These are phyloP conservation scores for Diacarnus erythraeanus DNA, from an alignment of 37 sponge, comb jelly and placozoan species.

Conservation along the genomic window DNA sequence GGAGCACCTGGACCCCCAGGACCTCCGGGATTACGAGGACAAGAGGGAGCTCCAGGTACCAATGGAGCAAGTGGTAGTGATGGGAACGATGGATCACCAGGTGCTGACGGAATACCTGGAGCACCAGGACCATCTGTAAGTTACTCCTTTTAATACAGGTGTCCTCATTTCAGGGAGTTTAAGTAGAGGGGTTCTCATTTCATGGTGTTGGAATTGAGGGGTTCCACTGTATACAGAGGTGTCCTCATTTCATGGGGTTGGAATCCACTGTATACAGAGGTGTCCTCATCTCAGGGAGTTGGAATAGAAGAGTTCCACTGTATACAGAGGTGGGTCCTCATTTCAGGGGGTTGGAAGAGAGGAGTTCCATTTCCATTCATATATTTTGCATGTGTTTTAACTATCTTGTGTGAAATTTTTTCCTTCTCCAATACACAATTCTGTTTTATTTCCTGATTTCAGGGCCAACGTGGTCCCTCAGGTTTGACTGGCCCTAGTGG, in stretches of 20 bases:
- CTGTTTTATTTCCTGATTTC: background rate
- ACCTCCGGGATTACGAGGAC: conserved; percentile 22
- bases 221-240: background rate
- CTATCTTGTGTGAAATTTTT: background rate
- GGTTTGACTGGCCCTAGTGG: conserved; percentile 1
- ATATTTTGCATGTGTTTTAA: too few relatives aligned
- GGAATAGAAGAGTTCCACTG: too few relatives aligned
- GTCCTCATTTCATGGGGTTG: background rate
- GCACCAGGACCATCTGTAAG: conserved; percentile 27
- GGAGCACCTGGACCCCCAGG: conserved; percentile 58
- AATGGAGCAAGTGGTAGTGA: conserved; percentile 16
- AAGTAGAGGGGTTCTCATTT: background rate
- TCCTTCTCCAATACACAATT: background rate
- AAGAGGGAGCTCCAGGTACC: background rate
- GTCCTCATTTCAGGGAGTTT: background rate
- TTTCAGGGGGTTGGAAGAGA: background rate
- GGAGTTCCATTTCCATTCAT: too few relatives aligned
- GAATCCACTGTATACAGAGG: too few relatives aligned
- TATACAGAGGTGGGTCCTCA: too few relatives aligned
- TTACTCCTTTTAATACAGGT: background rate
- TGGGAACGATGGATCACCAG: conserved; percentile 24
- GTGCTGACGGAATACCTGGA: conserved; percentile 36
- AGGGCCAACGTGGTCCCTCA: conserved; percentile 11
- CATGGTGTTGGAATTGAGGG: too few relatives aligned
- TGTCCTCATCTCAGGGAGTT: background rate